Conservation (phyloP, 1,140 invertebrate genomes). For the Pachyrhynchus sulphureomaculatus region DNA sequence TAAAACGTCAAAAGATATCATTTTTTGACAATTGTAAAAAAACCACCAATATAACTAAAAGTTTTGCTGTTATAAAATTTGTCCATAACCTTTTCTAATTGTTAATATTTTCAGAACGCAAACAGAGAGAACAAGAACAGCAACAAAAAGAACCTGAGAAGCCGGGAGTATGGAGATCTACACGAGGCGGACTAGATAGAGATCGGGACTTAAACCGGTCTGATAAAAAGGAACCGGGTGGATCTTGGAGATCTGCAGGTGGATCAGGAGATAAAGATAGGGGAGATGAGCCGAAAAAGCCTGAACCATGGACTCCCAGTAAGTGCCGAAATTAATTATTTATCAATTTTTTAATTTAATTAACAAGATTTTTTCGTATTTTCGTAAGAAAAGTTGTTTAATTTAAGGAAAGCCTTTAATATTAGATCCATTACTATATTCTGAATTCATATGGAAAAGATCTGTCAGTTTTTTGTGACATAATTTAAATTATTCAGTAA, state of each 20-base stretch:
- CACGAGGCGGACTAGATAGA: conserved; percentile 1
- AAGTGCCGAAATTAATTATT: conserved; percentile 2
- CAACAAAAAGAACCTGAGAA: conserved; percentile 14
- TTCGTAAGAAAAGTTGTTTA: neutral
- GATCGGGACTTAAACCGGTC: no score
- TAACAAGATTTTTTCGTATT: neutral
- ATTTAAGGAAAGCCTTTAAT: no score
- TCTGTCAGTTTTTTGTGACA: no score
- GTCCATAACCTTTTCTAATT: no score
- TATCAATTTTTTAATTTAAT: neutral
- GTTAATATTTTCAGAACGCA: conserved; percentile 11
- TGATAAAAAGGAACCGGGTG: conserved; percentile 11
- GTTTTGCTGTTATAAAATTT: no score
- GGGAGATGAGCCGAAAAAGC: conserved; percentile 11
- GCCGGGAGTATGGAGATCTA: conserved; percentile 10
- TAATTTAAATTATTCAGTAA: no score
- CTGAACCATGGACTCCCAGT: conserved; percentile 13
- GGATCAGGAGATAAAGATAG: conserved; percentile 16
- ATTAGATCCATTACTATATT: no score
- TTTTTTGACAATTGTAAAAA: no score
- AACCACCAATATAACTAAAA: no score
- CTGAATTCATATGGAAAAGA: no score
- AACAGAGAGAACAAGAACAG: conserved; percentile 4
- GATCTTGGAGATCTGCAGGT: conserved; percentile 18
- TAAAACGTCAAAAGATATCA: no score